Percentiles rank a stretch among this genome's conserved stretches.
These are phyloP conservation scores for Fopius arisanus DNA, from an alignment of 1,140 invertebrate genomes.

Conservation along the genomic window DNA sequence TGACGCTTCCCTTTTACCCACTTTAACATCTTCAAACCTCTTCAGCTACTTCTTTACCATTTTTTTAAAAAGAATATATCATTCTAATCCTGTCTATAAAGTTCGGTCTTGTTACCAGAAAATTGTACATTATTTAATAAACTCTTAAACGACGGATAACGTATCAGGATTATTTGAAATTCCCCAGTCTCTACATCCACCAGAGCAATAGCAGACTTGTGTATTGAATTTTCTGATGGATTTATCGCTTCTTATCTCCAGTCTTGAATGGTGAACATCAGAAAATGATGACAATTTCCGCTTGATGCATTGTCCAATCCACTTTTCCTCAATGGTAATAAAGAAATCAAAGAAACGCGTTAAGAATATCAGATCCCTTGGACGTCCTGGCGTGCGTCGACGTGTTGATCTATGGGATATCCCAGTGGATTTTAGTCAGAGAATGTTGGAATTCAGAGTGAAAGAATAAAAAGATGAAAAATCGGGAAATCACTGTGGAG, in stretches of 20 bases:
- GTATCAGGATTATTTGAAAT: neutral
- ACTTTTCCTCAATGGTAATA: constrained; percentile 5
- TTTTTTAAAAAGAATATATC: no score
- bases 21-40: no score
- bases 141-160: no score
- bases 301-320: neutral
- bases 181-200: neutral
- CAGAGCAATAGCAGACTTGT: neutral
- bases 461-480: neutral
- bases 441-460: neutral
- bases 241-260: constrained; percentile 15
- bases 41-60: no score
- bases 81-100: no score
- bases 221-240: neutral
- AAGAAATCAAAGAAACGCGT: constrained; percentile 22
- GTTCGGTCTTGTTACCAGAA: no score
- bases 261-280: neutral
- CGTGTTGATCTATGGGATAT: constrained; percentile 54
- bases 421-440: neutral
- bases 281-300: neutral
- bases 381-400: constrained; percentile 48
- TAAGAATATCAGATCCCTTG: constrained; percentile 1
- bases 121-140: no score
- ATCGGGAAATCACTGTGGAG: neutral
- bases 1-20: neutral